These are phyloP conservation scores for Cerceris rybyensis DNA, from an alignment of 2,888 invertebrate genomes.

Conservation along the genomic window DNA sequence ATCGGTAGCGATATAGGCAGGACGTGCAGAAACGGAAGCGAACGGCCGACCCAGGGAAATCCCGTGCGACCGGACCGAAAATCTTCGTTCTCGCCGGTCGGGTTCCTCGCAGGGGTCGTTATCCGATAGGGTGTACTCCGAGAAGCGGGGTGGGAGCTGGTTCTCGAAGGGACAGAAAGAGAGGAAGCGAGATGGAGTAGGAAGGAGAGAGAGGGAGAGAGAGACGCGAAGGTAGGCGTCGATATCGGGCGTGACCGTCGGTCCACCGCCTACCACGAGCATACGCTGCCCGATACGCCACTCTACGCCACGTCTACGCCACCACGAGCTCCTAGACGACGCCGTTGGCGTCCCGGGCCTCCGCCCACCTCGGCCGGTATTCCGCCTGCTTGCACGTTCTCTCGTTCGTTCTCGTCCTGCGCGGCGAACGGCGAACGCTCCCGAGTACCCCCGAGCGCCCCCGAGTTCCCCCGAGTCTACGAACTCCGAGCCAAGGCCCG, in stretches of 20 bases:
- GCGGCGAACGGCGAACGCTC: conserved; percentile 17
- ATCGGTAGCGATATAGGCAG: no score
- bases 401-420: conserved; percentile 4
- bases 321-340: conserved; percentile 17
- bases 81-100: conserved; percentile 20
- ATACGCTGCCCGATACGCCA: neutral
- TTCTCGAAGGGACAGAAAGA: conserved; percentile 1
- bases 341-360: conserved; percentile 43
- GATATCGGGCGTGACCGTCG: conserved; percentile 58
- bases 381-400: conserved; percentile 31
- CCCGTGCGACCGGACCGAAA: conserved; percentile 21
- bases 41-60: conserved; percentile 21
- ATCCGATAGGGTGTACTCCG: conserved; percentile 60
- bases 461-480: neutral
- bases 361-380: conserved; percentile 38
- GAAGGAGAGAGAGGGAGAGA: conserved; percentile 2
- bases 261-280: conserved; percentile 47
- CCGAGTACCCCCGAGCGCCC: neutral
- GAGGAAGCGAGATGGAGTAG: neutral
- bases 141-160: neutral
- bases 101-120: conserved; percentile 61
- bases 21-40: conserved; percentile 8
- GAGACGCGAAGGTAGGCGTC: conserved; percentile 41
- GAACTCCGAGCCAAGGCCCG: neutral
- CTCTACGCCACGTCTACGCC: neutral